Evolutionary conservation across 1,140 invertebrate genomes (phyloP).

Genomic region (Theocolax elegans): DNA sequence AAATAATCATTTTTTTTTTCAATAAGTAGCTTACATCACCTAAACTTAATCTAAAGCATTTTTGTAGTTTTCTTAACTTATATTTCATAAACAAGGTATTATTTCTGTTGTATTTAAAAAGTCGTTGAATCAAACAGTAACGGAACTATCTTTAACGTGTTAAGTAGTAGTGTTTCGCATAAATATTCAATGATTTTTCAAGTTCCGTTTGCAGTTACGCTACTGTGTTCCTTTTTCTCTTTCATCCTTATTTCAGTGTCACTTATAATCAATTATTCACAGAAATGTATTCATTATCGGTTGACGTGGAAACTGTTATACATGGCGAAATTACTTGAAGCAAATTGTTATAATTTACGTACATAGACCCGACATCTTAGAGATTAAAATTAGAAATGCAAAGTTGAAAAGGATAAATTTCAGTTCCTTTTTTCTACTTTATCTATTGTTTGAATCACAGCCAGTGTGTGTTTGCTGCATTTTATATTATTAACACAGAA

Average conservation of each 20-base stretch:
- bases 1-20: slow-evolving; percentile 30
- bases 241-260: background rate
- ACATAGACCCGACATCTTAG: slow-evolving; percentile 10
- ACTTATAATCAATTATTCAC: slow-evolving; percentile 5
- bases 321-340: slow-evolving; percentile 10
- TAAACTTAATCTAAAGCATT: slow-evolving; percentile 30
- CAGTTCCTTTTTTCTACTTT: slow-evolving; percentile 9
- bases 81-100: slow-evolving; percentile 11
- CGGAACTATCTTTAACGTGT: background rate
- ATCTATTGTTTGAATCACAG: slow-evolving; percentile 26
- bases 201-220: background rate
- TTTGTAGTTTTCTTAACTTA: slow-evolving; percentile 15
- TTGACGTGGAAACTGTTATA: slow-evolving; percentile 3
- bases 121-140: background rate
- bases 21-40: slow-evolving; percentile 33
- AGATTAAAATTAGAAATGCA: slow-evolving; percentile 29
- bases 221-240: background rate
- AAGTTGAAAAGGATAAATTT: slow-evolving; percentile 29
- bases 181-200: slow-evolving; percentile 3
- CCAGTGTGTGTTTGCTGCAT: slow-evolving; percentile 16
- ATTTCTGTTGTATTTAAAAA: background rate
- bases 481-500: slow-evolving; percentile 20
- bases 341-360: slow-evolving; percentile 2
- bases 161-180: background rate
- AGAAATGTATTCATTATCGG: slow-evolving; percentile 1